Base-by-base conservation (phyloP, 2,113 vertebrate genomes). In the Marcusenius ussheri region DNA sequence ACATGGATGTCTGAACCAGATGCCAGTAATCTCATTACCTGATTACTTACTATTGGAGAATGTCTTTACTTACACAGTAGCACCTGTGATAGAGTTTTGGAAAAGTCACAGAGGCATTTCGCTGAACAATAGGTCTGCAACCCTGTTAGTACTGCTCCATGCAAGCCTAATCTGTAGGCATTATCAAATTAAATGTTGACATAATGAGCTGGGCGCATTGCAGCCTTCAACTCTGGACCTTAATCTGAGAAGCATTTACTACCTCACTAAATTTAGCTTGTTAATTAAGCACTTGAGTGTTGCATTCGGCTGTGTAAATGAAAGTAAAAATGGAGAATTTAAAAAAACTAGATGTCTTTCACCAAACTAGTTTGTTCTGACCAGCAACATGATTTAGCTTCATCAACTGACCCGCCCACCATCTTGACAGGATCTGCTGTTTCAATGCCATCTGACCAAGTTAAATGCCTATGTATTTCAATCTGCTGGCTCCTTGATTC, bases 161-260 rank as follows among this genome's bases (percentile, higher is more conserved):
- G 42, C 21, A 5, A 47, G 0, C 24, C 3, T 47, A 47, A 47
- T 84, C 45, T n/a, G 42, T 84, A 84, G 24, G 45, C 45, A 46
- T 45, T n/a, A 84, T 84, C 80, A 84, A 84, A 84, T 83, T 83
- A 83, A 83, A 21, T 84, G 9, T 84, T n/a, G 83, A 84, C 83
- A 83, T 46, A 83, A 83, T 47, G 83, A 45, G 45, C 21, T 24
- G 83, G 8, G 19, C 10, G 21, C 83, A 84, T 42, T 84, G 83
- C 83, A 46, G 45, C 83, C 46, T 45, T 45, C 17, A 84, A n/a
- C 83, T 46, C 45, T 47, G 39, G 42, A 21, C 45, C 21, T 47
- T 47, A 84, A 84, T 39, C 74, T 80, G 35, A 84, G 10, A 83
- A 45, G 31, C 13, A 83, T 47, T 83, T 47, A 47, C 83, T 46